Percentiles rank a stretch among this genome's conserved stretches.
Evolutionary conservation across 2,888 invertebrate species (phyloP).

Genomic region (Drosophila suboccidentalis): DNA sequence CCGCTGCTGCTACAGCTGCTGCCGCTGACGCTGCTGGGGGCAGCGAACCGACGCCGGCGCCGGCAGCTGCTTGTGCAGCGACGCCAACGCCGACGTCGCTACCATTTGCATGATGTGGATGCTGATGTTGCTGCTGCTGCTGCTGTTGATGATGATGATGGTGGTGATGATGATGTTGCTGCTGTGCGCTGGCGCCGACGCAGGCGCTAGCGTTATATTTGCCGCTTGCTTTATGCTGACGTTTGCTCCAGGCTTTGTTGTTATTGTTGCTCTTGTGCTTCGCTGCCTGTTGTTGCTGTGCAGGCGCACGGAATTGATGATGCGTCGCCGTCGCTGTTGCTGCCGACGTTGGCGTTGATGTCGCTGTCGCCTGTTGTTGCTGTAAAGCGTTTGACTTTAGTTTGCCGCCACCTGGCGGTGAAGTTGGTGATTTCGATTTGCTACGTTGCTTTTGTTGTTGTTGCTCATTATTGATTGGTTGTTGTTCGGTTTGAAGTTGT

Average conservation of each 20-base stretch:
- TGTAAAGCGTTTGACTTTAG: slow-evolving; percentile 26
- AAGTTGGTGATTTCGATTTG: slow-evolving; percentile 74
- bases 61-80: slow-evolving; percentile 27
- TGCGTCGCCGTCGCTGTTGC: slow-evolving; percentile 32
- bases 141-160: slow-evolving; percentile 41
- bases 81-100: slow-evolving; percentile 23
- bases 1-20: slow-evolving; percentile 46
- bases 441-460: slow-evolving; percentile 18
- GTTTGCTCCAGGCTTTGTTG: slow-evolving; percentile 83
- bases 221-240: slow-evolving; percentile 82
- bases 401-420: slow-evolving; percentile 41
- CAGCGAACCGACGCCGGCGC: slow-evolving; percentile 40
- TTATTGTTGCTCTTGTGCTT: slow-evolving; percentile 60
- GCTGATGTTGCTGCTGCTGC: slow-evolving; percentile 33
- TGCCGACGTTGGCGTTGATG: slow-evolving; percentile 18
- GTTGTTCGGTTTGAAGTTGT: slow-evolving; percentile 22
- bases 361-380: slow-evolving; percentile 10
- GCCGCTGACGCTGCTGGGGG: slow-evolving; percentile 43
- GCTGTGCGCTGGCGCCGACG: slow-evolving; percentile 52
- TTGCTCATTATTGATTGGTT: slow-evolving; percentile 23
- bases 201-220: slow-evolving; percentile 71
- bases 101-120: slow-evolving; percentile 29
- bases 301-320: slow-evolving; percentile 84
- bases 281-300: slow-evolving; percentile 69
- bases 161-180: slow-evolving; percentile 45